phyloP scores from a whole-genome alignment of 2,797 vertebrate species.

The Platalea minor region DNA sequence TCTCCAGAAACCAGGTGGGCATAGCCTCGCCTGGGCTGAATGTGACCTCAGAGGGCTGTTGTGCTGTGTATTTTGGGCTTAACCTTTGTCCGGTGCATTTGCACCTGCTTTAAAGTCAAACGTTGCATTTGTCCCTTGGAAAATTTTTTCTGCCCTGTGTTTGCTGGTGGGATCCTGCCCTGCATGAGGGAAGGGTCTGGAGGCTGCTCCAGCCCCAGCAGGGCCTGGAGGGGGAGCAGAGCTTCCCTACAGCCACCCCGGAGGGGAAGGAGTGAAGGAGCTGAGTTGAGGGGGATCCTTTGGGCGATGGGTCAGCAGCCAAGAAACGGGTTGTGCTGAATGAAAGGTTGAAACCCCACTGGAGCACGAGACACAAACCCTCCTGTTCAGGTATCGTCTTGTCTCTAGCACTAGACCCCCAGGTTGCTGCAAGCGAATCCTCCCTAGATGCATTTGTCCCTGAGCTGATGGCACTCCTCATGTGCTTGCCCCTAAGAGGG shows the following conservation, averaged over 20 bases:
- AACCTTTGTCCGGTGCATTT: not conserved
- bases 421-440: not conserved
- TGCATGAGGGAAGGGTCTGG: not conserved
- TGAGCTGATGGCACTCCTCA: too few species aligned
- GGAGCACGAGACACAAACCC: not conserved
- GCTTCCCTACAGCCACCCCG: not conserved
- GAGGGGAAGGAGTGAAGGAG: not conserved
- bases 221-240: not conserved
- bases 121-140: not conserved
- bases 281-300: not conserved
- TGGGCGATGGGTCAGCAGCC: not conserved
- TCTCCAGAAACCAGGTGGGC: slow-evolving; percentile 95
- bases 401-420: not conserved
- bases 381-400: rapidly evolving
- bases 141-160: not conserved
- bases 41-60: not conserved
- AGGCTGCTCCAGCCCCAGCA: not conserved
- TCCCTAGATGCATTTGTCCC: not conserved
- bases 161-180: not conserved
- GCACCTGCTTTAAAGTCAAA: not conserved
- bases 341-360: not conserved
- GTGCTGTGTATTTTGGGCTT: not conserved
- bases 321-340: not conserved
- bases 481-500: not conserved
- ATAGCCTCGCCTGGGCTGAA: not conserved